Evolutionary conservation across 2,888 invertebrate species (phyloP), one percentile per base, ranked within the genome.

Genomic region (Galeruca laticollis): DNA sequence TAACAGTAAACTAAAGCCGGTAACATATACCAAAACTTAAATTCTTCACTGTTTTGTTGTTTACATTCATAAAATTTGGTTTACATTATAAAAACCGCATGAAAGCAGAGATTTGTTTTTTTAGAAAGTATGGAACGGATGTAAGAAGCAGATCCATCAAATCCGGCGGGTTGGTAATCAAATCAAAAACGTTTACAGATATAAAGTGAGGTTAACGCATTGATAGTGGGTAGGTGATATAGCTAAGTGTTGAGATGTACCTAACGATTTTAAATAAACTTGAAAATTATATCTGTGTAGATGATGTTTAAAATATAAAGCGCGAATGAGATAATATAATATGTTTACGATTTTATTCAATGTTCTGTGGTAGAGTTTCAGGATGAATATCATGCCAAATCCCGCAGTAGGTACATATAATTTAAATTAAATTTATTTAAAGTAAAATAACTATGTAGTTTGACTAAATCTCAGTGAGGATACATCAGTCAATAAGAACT

Each of bases 31-130:
- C 61, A 63, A 61, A 61, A 63, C 31, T 49, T 62, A 65, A 66
- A 68, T 52, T 57, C 54, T 13, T 47, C 31, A 31, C 59, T 69
- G 59, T 65, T 64, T 64, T 40, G 18, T 62, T 68, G 63, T 68
- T 69, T 66, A 69, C 66, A 31, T 60, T 57, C 62, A 47, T 72
- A 69, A 72, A 69, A 66, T 69, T 61, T 43, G 21, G 68, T 68
- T 64, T 65, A 72, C 52, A 51, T 70, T 54, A 54, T 68, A 68
- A 65, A 66, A 73, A 68, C 68, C 61, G 68, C 73, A 61, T 66
- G 68, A 70, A 59, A 66, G 73, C 26, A 15, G 15, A 49, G 47
- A 65, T 70, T 68, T 70, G 73, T 70, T 73, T 73, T 73, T 68
- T 62, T 59, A 66, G 66, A 35, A 47, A 20, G 37, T 15, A 47